Conservation (phyloP, 2,888 invertebrate species). For the Caenorhabditis parvicauda region DNA sequence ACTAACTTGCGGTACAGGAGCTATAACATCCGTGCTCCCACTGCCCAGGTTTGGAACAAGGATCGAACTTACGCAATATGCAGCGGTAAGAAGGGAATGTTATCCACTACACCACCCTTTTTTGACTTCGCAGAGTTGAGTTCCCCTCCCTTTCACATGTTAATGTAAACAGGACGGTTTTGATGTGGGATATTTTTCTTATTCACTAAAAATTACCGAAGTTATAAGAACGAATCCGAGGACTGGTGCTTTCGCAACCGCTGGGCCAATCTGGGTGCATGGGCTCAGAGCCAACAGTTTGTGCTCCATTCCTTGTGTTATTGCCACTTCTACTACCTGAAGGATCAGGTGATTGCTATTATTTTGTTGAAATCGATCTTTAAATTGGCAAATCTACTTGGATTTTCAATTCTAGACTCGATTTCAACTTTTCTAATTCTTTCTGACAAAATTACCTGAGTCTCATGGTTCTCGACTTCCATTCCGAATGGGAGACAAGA, state of each 20-base stretch:
- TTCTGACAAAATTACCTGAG: constrained; percentile 34
- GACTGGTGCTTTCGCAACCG: constrained; percentile 76
- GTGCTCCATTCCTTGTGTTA: constrained; percentile 71
- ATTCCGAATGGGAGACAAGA: constrained; percentile 95
- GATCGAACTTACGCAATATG: no score
- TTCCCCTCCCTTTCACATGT: no score
- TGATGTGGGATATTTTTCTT: constrained; percentile 1
- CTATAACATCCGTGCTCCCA: no score
- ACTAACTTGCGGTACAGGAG: neutral
- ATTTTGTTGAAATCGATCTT: neutral
- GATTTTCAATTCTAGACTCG: neutral
- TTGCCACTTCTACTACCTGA: constrained; percentile 30
- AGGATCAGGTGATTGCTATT: neutral
- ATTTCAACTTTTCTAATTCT: neutral
- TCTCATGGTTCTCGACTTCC: constrained; percentile 76
- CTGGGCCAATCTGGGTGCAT: constrained; percentile 70
- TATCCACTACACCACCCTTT: no score
- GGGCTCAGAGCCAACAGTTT: constrained; percentile 85
- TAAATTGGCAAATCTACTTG: no score
- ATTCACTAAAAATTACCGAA: constrained; percentile 69
- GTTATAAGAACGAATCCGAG: constrained; percentile 91
- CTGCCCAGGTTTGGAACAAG: no score
- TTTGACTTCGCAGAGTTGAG: no score
- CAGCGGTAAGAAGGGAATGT: no score
- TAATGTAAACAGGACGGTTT: no score